Conservation (phyloP, 1,140 invertebrate genomes). For the Heterodera carotae region DNA sequence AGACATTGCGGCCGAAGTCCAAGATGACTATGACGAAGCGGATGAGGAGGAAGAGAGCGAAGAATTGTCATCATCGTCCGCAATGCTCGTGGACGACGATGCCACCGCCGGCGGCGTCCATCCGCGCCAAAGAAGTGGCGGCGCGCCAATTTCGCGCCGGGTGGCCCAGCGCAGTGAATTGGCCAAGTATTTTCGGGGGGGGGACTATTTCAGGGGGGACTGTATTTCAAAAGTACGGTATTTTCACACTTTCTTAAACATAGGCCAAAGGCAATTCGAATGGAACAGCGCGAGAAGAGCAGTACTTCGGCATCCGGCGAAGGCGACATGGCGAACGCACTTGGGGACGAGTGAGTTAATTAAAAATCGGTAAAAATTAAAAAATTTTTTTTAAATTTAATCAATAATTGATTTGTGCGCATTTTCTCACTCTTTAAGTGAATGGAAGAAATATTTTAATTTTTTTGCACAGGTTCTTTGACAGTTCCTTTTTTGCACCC, state of each 20-base stretch:
- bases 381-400: no score
- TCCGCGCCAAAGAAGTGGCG: no score
- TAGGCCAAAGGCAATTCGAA: background rate
- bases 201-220: background rate
- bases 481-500: conserved; percentile 20
- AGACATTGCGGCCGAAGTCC: conserved; percentile 10
- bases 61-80: background rate
- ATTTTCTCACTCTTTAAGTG: no score
- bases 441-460: no score
- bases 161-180: conserved; percentile 1
- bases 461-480: conserved; percentile 19
- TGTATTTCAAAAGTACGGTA: background rate
- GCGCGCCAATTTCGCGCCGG: background rate
- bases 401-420: no score
- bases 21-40: background rate
- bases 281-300: conserved; percentile 19
- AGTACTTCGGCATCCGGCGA: background rate
- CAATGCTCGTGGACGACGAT: background rate
- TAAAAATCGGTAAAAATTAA: no score
- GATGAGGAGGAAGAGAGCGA: conserved; percentile 8
- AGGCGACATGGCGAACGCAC: background rate
- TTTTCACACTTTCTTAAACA: no score
- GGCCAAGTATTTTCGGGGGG: background rate
- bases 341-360: conserved; percentile 3
- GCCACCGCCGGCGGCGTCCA: no score